A percentile compares a stretch with the other conserved stretches of the same genome.
Conservation (phyloP, 2,113 vertebrate genomes). For the Cyprinodon brontotheroides region DNA sequence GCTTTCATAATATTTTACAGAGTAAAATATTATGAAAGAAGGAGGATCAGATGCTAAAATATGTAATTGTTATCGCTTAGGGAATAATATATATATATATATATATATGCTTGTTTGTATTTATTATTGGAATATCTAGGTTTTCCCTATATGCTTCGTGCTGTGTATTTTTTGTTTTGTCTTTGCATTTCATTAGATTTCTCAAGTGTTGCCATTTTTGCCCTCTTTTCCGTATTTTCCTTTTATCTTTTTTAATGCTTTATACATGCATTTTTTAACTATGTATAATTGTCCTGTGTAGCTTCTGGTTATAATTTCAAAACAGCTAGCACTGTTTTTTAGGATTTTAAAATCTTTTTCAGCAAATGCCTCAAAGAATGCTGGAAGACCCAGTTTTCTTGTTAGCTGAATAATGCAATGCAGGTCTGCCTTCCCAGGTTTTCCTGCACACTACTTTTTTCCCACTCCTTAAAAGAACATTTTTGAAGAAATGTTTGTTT, state of each 20-base stretch:
- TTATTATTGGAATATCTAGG: not conserved
- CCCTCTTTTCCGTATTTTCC: not conserved
- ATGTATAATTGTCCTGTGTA: too few species aligned
- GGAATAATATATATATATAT: too few species aligned
- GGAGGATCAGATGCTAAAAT: too few species aligned
- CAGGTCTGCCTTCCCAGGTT: not conserved
- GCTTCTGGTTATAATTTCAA: too few species aligned
- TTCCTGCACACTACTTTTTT: not conserved
- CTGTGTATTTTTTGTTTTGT: not conserved
- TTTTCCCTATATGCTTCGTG: not conserved
- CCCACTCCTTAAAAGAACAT: not conserved
- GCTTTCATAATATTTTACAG: too few species aligned
- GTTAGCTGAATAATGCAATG: not conserved
- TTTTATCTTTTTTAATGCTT: too few species aligned
- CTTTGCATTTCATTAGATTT: not conserved
- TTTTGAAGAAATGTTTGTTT: not conserved
- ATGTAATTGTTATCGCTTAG: too few species aligned
- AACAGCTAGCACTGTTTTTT: not conserved
- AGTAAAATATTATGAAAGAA: too few species aligned
- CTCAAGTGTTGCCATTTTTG: not conserved
- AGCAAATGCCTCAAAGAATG: not conserved
- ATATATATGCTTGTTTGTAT: not conserved
- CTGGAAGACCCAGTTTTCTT: not conserved
- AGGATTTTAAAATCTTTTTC: not conserved
- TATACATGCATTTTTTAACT: too few species aligned